Evolutionary conservation across 2,797 vertebrate species (phyloP).

Genomic region (Cygnus olor): DNA sequence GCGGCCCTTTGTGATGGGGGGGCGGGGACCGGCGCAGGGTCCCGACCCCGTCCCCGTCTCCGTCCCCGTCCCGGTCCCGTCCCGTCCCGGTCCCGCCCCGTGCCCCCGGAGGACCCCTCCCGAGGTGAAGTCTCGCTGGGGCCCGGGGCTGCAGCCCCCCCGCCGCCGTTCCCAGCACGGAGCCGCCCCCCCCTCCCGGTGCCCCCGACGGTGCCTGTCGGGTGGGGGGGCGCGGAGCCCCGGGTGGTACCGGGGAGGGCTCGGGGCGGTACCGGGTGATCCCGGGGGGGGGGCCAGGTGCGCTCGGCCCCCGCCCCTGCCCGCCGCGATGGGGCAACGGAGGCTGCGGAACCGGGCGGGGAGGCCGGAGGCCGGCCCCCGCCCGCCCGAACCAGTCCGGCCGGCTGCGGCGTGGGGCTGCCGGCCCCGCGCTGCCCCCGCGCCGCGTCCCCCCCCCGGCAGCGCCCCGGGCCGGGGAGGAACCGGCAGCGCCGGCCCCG

Average conservation of each 20-base stretch:
- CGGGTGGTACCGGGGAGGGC: too few species aligned
- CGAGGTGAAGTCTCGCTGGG: not conserved
- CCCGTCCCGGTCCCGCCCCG: not conserved
- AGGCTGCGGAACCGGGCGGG: constrained; percentile 51
- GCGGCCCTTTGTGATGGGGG: not conserved
- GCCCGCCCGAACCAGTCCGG: constrained; percentile 66
- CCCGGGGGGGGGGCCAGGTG: not conserved
- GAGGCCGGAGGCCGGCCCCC: constrained; percentile 48
- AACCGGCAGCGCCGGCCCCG: not conserved
- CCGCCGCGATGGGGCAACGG: constrained; percentile 23
- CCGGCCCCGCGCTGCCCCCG: constrained; percentile 16
- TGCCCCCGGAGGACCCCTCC: not conserved
- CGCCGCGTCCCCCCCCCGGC: constrained; percentile 35
- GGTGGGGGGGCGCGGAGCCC: too few species aligned
- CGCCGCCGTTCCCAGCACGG: too few species aligned
- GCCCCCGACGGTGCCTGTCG: too few species aligned
- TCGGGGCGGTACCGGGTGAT: too few species aligned
- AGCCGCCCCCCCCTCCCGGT: too few species aligned
- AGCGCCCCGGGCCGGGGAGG: constrained; percentile 24
- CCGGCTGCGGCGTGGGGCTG: constrained; percentile 39
- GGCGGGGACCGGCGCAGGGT: not conserved
- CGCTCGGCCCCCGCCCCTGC: not conserved
- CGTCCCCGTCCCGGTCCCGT: not conserved
- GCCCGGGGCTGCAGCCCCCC: too few species aligned
- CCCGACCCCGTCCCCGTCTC: not conserved